phyloP scores from a whole-genome alignment of 2,113 vertebrate species.

The Eolophus roseicapilla region DNA sequence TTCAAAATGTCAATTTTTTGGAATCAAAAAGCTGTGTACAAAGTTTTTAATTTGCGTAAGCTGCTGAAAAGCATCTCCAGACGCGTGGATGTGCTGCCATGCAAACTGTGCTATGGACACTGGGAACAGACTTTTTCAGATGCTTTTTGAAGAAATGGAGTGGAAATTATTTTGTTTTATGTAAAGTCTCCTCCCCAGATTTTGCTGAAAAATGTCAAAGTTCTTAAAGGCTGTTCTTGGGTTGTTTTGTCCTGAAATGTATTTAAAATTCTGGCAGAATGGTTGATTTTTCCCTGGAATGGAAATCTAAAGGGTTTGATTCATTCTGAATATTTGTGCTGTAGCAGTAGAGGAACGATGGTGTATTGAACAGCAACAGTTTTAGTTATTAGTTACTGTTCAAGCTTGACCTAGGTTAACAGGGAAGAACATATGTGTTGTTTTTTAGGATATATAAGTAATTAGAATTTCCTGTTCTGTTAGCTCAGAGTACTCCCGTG shows the following conservation, averaged over 20 bases:
- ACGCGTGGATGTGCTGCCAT: fast-evolving
- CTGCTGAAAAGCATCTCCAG: neutral
- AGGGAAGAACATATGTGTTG: neutral
- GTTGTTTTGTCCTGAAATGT: neutral
- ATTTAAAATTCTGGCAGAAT: neutral
- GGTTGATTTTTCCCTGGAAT: neutral
- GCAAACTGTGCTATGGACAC: neutral
- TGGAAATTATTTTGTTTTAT: neutral
- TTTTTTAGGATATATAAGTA: neutral
- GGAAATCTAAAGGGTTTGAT: neutral
- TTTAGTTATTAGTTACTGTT: neutral
- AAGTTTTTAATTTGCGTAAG: neutral
- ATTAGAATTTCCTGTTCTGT: neutral
- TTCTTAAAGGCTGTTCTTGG: neutral
- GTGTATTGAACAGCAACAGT: neutral
- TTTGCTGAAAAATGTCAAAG: neutral
- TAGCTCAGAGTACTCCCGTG: neutral
- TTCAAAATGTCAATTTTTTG: neutral
- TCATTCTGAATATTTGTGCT: neutral
- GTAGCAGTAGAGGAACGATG: neutral
- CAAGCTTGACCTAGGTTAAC: neutral
- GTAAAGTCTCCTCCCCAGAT: neutral
- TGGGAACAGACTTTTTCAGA: neutral
- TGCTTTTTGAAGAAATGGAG: neutral
- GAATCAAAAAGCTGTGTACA: neutral